These are phyloP conservation scores for Saimiri boliviensis DNA, from an alignment of 2,113 vertebrate species.

Conservation along the genomic window DNA sequence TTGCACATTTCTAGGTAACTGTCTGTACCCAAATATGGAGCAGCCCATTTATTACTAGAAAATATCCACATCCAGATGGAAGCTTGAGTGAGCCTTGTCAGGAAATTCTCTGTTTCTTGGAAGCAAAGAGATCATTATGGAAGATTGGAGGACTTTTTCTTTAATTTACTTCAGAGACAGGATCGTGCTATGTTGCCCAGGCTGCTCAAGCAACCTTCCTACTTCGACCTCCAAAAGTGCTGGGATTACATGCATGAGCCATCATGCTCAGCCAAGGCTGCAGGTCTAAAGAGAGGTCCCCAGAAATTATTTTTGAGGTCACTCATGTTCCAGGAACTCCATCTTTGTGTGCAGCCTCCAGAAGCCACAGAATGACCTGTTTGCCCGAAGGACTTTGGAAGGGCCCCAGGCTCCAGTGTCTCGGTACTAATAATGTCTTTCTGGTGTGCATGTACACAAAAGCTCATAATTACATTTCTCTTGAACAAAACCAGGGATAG, in stretches of 20 bases:
- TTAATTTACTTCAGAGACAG: too few relatives aligned
- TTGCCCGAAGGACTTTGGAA: background rate
- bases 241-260: too few relatives aligned
- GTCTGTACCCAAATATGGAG: background rate
- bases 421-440: background rate
- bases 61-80: background rate
- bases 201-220: too few relatives aligned
- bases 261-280: background rate
- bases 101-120: background rate
- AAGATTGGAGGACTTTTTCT: background rate
- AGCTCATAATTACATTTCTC: background rate
- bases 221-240: too few relatives aligned
- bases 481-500: background rate
- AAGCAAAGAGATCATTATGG: background rate
- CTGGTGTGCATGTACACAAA: background rate
- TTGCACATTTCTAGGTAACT: background rate
- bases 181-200: too few relatives aligned
- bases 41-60: background rate
- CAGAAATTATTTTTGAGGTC: background rate
- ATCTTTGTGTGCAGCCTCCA: background rate
- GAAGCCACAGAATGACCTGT: background rate
- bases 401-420: background rate
- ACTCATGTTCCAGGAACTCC: background rate
- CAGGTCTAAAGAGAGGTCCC: background rate
- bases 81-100: background rate